Evolutionary conservation across 1,140 invertebrate species (phyloP), one percentile per base, ranked within the genome.

Genomic region (Mesaphorura yosii): DNA sequence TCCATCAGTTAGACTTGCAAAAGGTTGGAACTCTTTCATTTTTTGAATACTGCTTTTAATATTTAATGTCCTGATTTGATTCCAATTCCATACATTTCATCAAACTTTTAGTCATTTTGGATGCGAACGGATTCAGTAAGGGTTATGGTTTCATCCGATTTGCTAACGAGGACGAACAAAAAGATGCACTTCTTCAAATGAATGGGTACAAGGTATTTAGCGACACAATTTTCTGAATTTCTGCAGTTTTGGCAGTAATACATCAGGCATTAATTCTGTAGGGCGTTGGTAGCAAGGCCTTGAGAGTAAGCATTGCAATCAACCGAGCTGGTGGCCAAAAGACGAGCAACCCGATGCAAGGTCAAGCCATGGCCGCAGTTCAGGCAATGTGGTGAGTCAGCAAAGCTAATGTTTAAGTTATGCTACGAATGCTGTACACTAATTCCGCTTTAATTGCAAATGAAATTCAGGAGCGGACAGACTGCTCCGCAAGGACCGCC

Each of bases 131-230:
- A 14, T 85, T 88, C 61, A 93, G 88, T 64, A 92, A 91, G 73
- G 91, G 92, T 29, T 96, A 93, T 69, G 93, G 91, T n/a, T 96
- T 96, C 75, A 86, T 97, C 1, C 75, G 88, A 62, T 96, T 97
- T 69, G 83, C 86, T 7, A 88, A 85, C 66, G 91, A 96, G 72
- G 84, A 88, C 54, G 92, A 97, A 65, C 90, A 95, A 66, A 87
- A 92, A 65, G 83, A 87, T 66, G 90, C 90, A 60, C 72, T 95
- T 37, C 80, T 84, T 55, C 80, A 78, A 64, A 94, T 89, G 87
- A 89, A 87, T 69, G 84, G 84, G 2, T 88, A 83, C 67, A 81
- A 81, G 64, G 84, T 84, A 0, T 70, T n/a, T n/a, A n/a, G n/a
- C n/a, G 26, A 27, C n/a, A 37, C n/a, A n/a, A n/a, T n/a, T n/a